Percentiles rank a stretch among this genome's conserved stretches.
Evolutionary conservation across 2,797 vertebrate species (phyloP).

Genomic region (Anguilla anguilla): DNA sequence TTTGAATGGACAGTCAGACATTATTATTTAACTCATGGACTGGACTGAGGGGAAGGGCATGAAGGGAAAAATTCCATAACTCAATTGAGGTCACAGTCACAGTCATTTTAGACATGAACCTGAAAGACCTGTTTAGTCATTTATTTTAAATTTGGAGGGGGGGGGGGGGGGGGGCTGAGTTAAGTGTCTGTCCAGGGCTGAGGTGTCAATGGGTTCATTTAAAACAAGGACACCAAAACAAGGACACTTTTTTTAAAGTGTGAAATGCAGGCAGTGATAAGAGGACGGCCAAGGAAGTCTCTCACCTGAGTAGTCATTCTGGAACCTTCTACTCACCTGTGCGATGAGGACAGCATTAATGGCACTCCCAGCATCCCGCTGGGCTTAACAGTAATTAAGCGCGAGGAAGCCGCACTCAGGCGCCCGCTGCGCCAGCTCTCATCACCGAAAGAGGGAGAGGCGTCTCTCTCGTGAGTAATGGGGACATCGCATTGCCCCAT

Average conservation of each 20-base stretch:
- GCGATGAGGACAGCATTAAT: background rate
- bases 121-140: background rate
- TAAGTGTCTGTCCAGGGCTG: background rate
- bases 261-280: background rate
- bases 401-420: background rate
- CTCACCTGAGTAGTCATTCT: background rate
- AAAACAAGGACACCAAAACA: background rate
- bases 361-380: background rate
- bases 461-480: background rate
- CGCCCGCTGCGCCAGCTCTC: background rate
- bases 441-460: constrained; percentile 9
- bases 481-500: background rate
- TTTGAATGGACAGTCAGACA: background rate
- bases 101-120: background rate
- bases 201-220: background rate
- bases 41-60: background rate
- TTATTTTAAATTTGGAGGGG: background rate
- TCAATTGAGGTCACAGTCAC: background rate
- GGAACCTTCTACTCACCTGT: background rate
- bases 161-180: background rate
- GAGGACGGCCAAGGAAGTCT: background rate
- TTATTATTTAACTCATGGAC: background rate
- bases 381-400: constrained; percentile 25
- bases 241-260: too few relatives aligned
- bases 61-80: background rate